Base-by-base conservation (phyloP, 2,797 vertebrate species). In the Heterohyrax brucei region DNA sequence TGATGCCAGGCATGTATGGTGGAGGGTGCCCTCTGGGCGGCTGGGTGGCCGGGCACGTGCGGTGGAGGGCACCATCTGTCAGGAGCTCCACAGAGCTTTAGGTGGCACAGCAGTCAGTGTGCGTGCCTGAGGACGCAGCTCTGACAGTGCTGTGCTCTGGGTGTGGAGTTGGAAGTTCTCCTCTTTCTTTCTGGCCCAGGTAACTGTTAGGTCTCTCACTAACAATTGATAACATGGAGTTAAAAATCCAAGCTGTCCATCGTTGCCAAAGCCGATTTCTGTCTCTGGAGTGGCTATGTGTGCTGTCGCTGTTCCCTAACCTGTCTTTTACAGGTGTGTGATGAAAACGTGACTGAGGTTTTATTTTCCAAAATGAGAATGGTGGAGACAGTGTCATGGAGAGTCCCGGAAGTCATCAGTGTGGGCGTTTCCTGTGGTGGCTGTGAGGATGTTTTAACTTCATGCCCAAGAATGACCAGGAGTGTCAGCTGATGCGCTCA, bases 151-250 rank as follows among this genome's bases (percentile, higher is more conserved):
- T 18, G 18, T 14, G 39, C 89, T 93, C 48, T 87, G 10, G 82
- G 1, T 88, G 24, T 50, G 53, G 48, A 44, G 76, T 77, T 9
- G 73, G 39, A 12, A 85, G 62, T 94, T 96, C 53, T 96, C 26
- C 61, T 75, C 14, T 94, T 53, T 97, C 24, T 62, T n/a, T 80
- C 44, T 91, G n/a, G 81, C 77, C n/a, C 68, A 66, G 26, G 61
- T 1, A 77, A 7, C 72, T 87, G 28, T 78, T 93, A 85, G 76
- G 33, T 56, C 68, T 70, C 62, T 85, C 9, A 44, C 64, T 26
- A 70, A 21, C 73, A 79, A 39, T 85, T 75, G 77, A 39, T 56
- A 89, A 72, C 39, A 19, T 28, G 70, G 59, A 87, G 83, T 56
- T 61, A 24, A 70, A 72, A 85, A 19, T 16, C 10, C 30, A 66